Evolutionary conservation across 2,797 vertebrate genomes (phyloP).

Genomic region (Thamnophis elegans): DNA sequence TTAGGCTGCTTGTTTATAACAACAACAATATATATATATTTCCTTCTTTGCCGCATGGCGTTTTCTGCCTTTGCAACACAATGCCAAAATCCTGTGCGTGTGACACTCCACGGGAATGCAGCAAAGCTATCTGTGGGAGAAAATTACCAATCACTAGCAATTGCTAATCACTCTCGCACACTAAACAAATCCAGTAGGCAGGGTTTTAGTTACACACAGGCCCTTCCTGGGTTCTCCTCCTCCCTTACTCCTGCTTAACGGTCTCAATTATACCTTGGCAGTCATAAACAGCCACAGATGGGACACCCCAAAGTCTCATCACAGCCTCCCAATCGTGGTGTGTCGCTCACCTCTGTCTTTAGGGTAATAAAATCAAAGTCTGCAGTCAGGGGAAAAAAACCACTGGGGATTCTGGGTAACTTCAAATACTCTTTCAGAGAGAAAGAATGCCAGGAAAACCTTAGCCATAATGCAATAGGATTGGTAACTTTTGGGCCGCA

Average conservation of each 20-base stretch:
- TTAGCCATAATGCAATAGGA: not conserved
- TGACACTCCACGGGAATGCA: conserved; percentile 64
- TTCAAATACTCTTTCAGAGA: conserved; percentile 46
- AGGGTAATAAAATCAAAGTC: conserved; percentile 58
- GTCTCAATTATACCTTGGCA: conserved; percentile 8
- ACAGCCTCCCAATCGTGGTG: conserved; percentile 58
- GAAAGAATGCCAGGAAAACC: conserved; percentile 25
- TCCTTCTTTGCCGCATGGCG: conserved; percentile 36
- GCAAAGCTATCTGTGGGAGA: conserved; percentile 72
- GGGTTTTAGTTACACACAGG: conserved; percentile 63
- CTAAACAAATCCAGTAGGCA: conserved; percentile 71
- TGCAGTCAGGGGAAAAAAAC: conserved; percentile 54
- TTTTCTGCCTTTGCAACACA: conserved; percentile 54
- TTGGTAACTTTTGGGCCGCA: not conserved
- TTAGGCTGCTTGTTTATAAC: conserved; percentile 50
- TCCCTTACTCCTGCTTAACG: not conserved
- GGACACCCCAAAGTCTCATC: conserved; percentile 56
- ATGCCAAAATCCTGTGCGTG: conserved; percentile 55
- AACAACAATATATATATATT: conserved; percentile 40
- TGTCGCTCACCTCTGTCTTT: conserved; percentile 39
- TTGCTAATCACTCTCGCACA: conserved; percentile 72
- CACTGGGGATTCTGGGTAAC: conserved; percentile 55
- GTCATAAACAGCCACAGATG: conserved; percentile 62
- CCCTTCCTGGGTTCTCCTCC: conserved; percentile 21
- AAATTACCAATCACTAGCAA: conserved; percentile 74